Base-by-base conservation (phyloP, 2,888 invertebrate species). In the Eupithecia pulchellata region DNA sequence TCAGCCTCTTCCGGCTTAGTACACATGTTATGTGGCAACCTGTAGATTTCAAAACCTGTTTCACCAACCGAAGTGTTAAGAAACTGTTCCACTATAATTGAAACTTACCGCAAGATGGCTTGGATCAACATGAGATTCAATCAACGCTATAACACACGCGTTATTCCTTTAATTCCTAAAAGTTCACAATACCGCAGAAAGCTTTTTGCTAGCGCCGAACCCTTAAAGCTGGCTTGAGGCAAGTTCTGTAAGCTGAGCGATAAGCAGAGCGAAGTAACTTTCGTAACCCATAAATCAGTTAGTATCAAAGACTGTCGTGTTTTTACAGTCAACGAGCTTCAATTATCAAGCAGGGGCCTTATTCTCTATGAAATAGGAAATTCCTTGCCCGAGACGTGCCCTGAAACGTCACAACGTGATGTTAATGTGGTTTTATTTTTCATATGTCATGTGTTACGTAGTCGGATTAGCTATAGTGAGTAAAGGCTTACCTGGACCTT, bases 171-270 rank as follows among this genome's bases (percentile, higher is more conserved):
- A 72, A 69, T 69, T 68, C 34, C 36, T 58, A 25, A 39, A 69
- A 64, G 64, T 58, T 39, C 60, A 69, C 68, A 69, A 34, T 66
- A 55, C 69, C 72, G 58, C 66, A 66, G 68, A 68, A 72, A 36
- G 72, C 66, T 66, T 66, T 72, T 72, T 32, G 58, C 32, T 57
- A 65, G 57, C n/a, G 47, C 68, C 34, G 29, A 30, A 63, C 58
- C 68, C 60, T 69, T 39, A 52, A 47, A 34, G n/a, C 25, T 65
- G 8, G 32, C 25, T 39, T 64, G 14, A 13, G n/a, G 27, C 11
- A 17, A 29, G 20, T n/a, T 55, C 27, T 6, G 61, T 17, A 6
- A 62, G 62, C 65, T 27, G 32, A 68, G 71, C 64, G 68, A 65
- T 34, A 25, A 72, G 58, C 66, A 13, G 36, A 66, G 63, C 63